Conservation (phyloP, 2,797 vertebrate genomes). For the Emydoidea blandingii region DNA sequence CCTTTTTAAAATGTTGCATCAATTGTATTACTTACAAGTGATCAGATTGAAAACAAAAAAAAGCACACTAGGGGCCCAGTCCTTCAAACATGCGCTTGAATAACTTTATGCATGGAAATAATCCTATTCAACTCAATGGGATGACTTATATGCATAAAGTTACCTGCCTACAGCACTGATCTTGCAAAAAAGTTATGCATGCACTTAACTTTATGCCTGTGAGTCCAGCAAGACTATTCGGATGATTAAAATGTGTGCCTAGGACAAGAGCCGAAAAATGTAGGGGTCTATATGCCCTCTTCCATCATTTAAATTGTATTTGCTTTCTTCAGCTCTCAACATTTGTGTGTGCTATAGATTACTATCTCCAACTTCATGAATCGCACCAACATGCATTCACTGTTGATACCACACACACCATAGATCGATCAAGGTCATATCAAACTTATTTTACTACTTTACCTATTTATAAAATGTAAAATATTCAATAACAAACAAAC, state of each 20-base stretch:
- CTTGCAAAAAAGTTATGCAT: slow-evolving; percentile 18
- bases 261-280: background rate
- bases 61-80: background rate
- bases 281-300: too few species aligned
- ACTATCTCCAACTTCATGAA: background rate
- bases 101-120: slow-evolving; percentile 1
- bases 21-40: slow-evolving; percentile 45
- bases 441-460: background rate
- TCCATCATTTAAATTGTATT: background rate
- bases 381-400: background rate
- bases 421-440: background rate
- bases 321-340: background rate
- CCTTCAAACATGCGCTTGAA: background rate
- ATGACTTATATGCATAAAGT: slow-evolving; percentile 36
- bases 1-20: slow-evolving; percentile 43
- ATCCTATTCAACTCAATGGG: slow-evolving; percentile 22
- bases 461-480: background rate
- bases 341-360: background rate
- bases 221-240: slow-evolving; percentile 30
- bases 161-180: slow-evolving; percentile 5
- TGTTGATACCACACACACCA: background rate
- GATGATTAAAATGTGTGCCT: background rate
- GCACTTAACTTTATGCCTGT: background rate
- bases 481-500: background rate
- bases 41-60: slow-evolving; percentile 28